These are phyloP conservation scores for Gastrophysa polygoni DNA, from an alignment of 2,888 invertebrate species.

Conservation along the genomic window DNA sequence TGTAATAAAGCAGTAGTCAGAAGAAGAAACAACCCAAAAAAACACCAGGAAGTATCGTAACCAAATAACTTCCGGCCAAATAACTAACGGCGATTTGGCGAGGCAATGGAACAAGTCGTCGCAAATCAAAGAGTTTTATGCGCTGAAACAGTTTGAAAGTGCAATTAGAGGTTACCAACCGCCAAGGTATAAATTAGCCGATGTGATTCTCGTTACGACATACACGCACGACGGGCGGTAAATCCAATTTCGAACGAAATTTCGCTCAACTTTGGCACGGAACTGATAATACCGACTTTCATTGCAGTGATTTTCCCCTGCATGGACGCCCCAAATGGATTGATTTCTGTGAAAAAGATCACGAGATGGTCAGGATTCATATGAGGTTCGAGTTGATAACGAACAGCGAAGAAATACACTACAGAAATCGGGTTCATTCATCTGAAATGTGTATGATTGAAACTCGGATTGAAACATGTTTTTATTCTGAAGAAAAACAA, in stretches of 20 bases:
- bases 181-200: slow-evolving; percentile 13
- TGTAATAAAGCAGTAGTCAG: no score
- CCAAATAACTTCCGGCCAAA: no score
- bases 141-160: slow-evolving; percentile 10
- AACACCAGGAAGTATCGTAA: no score
- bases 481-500: no score
- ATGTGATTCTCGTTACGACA: slow-evolving; percentile 9
- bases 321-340: not conserved
- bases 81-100: no score
- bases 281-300: slow-evolving; percentile 9
- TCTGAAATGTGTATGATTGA: no score
- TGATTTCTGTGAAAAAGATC: not conserved
- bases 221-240: slow-evolving; percentile 12
- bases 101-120: not conserved
- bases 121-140: slow-evolving; percentile 9
- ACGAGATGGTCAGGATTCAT: not conserved
- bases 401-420: no score
- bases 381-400: not conserved
- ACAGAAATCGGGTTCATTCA: no score
- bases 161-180: slow-evolving; percentile 15
- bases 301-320: not conserved
- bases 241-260: slow-evolving; percentile 12
- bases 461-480: no score
- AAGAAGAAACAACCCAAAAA: no score
- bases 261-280: slow-evolving; percentile 6